Evolutionary conservation across 2,888 invertebrate genomes (phyloP).

Genomic region (Carterocephalus palaemon): DNA sequence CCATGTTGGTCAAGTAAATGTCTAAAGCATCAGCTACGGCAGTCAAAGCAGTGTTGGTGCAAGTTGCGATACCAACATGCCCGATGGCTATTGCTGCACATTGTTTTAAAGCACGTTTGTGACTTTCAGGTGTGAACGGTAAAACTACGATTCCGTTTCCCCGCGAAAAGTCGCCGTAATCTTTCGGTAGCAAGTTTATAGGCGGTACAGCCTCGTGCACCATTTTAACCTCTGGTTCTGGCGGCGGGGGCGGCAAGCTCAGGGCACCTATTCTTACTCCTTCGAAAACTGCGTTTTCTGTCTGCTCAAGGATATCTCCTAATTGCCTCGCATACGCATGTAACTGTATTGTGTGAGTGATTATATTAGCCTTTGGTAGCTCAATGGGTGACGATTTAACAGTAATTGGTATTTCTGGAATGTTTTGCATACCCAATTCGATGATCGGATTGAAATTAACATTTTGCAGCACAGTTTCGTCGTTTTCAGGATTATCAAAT

Average conservation of each 20-base stretch:
- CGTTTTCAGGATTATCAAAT: slow-evolving; percentile 56
- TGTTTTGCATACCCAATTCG: slow-evolving; percentile 73
- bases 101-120: slow-evolving; percentile 62
- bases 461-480: slow-evolving; percentile 58
- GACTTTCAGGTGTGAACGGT: slow-evolving; percentile 70
- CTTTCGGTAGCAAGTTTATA: slow-evolving; percentile 62
- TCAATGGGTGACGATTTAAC: slow-evolving; percentile 70
- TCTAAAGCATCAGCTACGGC: slow-evolving; percentile 65
- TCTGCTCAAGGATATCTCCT: slow-evolving; percentile 56
- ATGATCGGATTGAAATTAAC: slow-evolving; percentile 75
- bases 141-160: slow-evolving; percentile 63
- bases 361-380: slow-evolving; percentile 64
- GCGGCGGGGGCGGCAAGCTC: slow-evolving; percentile 56
- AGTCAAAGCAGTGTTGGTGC: slow-evolving; percentile 60
- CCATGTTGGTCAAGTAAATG: slow-evolving; percentile 65
- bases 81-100: slow-evolving; percentile 70
- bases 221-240: slow-evolving; percentile 51
- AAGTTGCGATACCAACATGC: slow-evolving; percentile 60
- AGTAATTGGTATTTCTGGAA: slow-evolving; percentile 69
- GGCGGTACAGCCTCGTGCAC: slow-evolving; percentile 59
- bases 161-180: slow-evolving; percentile 67
- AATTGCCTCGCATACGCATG: slow-evolving; percentile 61
- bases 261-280: slow-evolving; percentile 53
- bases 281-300: slow-evolving; percentile 58
- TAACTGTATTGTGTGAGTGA: slow-evolving; percentile 69